Evolutionary conservation across 2,888 invertebrate genomes (phyloP), one percentile per base, ranked within the genome.

Genomic region (Drosophila stalkeri): DNA sequence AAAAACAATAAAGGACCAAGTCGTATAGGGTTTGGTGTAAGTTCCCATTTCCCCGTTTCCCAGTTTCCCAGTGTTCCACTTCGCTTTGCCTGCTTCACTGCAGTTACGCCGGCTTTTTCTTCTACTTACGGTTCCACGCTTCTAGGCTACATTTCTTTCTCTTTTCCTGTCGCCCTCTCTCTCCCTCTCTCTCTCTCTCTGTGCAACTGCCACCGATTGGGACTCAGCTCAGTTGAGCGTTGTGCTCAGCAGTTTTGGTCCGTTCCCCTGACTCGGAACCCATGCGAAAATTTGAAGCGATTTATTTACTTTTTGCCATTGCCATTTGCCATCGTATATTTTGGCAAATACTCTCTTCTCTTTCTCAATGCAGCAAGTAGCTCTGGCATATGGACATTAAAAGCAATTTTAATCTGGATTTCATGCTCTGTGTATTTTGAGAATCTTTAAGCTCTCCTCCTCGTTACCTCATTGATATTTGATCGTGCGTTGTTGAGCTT

Each of bases 251-350:
- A 84, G 84, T 88, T 85, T 86, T 81, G 69, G 66, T 69, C 66
- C 64, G 39, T 52, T 64, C 51, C 72, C 72, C 55, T 11, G 39
- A 39, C 55, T 39, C 77, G 75, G 86, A 88, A 86, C 81, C 85
- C 86, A 81, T 86, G 81, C 86, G 85, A 85, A 85, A 85, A 85
- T 85, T 85, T 85, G 86, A 85, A 86, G 84, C 85, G 85, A 85
- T 85, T 85, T 85, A 85, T 85, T 85, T 85, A 85, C 86, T 85
- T 85, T 85, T 80, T 78, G 77, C 81, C 79, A 72, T 64, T 76
- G 60, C 69, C 73, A 66, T 69, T 77, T 66, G 66, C 75, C 55
- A 65, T 65, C 33, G 62, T 66, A 61, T 62, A 65, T 78, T 63
- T 64, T 35, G 18, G 33, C 51, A 51, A 51, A 51, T 51, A 37